Evolutionary conservation across 2,113 vertebrate genomes (phyloP).

Genomic region (Stomatorhinus ivindoensis): DNA sequence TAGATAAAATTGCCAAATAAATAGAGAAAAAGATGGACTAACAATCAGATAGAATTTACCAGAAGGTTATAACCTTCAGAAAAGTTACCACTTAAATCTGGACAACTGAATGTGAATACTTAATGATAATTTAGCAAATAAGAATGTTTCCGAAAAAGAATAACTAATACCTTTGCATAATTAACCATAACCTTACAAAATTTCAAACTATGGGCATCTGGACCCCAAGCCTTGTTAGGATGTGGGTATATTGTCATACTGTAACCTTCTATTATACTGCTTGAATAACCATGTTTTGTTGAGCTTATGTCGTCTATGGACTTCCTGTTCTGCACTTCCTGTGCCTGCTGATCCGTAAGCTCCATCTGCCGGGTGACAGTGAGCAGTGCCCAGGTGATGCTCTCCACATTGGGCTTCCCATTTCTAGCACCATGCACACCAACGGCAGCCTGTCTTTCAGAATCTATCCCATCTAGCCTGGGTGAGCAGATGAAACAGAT

Average conservation of each 20-base stretch:
- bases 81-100: neutral
- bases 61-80: neutral
- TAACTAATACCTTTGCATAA: neutral
- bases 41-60: neutral
- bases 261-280: neutral
- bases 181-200: neutral
- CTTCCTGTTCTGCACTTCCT: neutral
- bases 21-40: neutral
- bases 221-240: neutral
- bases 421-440: neutral
- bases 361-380: neutral
- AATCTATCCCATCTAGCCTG: neutral
- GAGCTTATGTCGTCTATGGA: neutral
- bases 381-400: neutral
- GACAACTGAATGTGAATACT: neutral
- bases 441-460: neutral
- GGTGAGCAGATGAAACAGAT: neutral
- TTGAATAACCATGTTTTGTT: neutral
- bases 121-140: neutral
- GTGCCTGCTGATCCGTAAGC: neutral
- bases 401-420: neutral
- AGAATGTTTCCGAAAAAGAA: neutral
- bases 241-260: neutral
- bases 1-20: slow-evolving; percentile 11
- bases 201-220: neutral